Evolutionary conservation across 2,888 invertebrate species (phyloP).

Genomic region (Tetrapedia diversipes): DNA sequence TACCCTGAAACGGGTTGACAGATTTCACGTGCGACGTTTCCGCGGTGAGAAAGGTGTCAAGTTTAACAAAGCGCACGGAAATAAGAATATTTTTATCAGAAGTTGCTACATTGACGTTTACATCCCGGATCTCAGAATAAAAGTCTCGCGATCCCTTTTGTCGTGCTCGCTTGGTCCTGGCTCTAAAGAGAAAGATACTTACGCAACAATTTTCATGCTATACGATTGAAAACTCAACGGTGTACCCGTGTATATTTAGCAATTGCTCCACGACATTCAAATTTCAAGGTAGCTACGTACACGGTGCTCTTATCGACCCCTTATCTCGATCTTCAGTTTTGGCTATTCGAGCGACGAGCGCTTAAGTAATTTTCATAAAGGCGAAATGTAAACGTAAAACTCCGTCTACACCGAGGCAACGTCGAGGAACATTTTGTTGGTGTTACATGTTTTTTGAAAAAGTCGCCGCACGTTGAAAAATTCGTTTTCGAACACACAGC

Average conservation of each 20-base stretch:
- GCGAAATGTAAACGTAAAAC: background rate
- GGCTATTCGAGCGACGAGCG: background rate
- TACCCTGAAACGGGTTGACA: background rate
- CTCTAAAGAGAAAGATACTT: background rate
- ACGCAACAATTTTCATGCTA: background rate
- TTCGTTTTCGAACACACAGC: too few species aligned
- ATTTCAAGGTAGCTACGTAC: background rate
- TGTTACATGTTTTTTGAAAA: too few species aligned
- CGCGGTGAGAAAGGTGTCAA: background rate
- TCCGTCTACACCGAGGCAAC: too few species aligned
- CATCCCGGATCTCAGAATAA: background rate
- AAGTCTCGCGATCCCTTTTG: constrained; percentile 15
- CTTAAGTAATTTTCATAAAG: background rate
- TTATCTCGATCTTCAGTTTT: constrained; percentile 22
- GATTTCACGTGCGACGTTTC: background rate
- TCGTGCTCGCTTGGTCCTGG: constrained; percentile 21
- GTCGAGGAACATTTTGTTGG: too few species aligned
- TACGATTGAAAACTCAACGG: background rate
- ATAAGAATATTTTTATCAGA: background rate
- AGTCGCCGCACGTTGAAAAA: too few species aligned
- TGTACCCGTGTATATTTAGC: background rate
- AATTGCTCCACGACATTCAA: background rate
- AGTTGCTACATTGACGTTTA: constrained; percentile 5
- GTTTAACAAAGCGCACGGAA: constrained; percentile 6
- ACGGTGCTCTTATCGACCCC: background rate